Evolutionary conservation across 92 coral and sea anemone genomes (phyloP).

Genomic region (Actinostola sp.): DNA sequence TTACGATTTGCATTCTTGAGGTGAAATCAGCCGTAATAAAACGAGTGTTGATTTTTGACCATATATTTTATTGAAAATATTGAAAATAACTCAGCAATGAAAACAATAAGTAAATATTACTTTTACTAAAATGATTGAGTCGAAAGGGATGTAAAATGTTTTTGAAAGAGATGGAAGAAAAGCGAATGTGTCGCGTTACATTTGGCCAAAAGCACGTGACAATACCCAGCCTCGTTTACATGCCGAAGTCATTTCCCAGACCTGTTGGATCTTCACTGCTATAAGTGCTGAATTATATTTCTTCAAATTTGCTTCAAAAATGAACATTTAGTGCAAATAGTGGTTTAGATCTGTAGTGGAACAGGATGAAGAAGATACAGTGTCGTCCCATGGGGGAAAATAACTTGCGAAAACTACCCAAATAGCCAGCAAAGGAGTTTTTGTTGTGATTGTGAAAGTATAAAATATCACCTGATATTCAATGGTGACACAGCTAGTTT

Average conservation of each 20-base stretch:
- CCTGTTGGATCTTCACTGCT: slow-evolving; percentile 6
- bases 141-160: no score
- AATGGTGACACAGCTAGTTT: not conserved
- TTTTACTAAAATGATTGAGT: no score
- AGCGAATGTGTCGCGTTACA: not conserved
- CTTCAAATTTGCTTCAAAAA: slow-evolving; percentile 14
- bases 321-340: not conserved
- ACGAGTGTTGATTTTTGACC: no score
- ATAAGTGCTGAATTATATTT: slow-evolving; percentile 5
- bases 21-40: no score
- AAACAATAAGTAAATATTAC: no score
- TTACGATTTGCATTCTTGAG: no score
- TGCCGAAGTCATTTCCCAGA: not conserved
- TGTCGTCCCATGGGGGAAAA: not conserved
- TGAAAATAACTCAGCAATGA: no score
- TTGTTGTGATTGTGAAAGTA: not conserved
- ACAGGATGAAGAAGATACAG: not conserved
- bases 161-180: not conserved
- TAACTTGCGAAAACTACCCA: not conserved
- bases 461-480: not conserved
- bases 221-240: slow-evolving; percentile 16
- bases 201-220: slow-evolving; percentile 19
- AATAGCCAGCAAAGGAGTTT: not conserved
- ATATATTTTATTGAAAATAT: no score
- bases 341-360: not conserved